Evolutionary conservation across 2,888 invertebrate genomes (phyloP), one percentile per base, ranked within the genome.

Genomic region (Nomada hirtipes): DNA sequence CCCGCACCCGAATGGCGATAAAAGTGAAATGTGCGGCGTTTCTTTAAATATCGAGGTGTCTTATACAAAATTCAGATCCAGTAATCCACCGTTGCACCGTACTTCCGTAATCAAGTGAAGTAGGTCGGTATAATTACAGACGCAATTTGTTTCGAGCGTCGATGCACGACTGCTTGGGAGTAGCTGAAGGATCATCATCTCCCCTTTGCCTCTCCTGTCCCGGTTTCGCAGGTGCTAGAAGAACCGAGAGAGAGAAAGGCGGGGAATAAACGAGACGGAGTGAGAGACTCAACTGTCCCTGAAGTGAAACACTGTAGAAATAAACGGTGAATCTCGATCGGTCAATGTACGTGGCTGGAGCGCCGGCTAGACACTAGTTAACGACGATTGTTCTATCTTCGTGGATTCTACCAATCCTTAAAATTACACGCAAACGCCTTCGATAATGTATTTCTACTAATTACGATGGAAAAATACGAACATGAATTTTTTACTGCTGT

Each of bases 91-190:
- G 59, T 71, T 55, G 61, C 70, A 53, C 50, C 55, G 70, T 72
- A 70, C 71, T 69, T 68, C 64, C 47, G 83, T 83, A 84, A 84
- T 84, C 84, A 83, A 76, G 84, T 73, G 75, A 84, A 81, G 84
- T 83, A 76, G 76, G 77, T 69, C 75, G 81, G 77, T 76, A 84
- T 84, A 84, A 83, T 84, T 84, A 70, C 84, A 83, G 77, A 65
- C 77, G 84, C 84, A 84, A 84, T 84, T 83, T 84, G 84, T 84
- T 84, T 83, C 84, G 72, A 76, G 84, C 84, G 72, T 84, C 83
- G 83, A 84, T 80, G 83, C 84, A 84, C 83, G 83, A 65, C 73
- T 83, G 79, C 76, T 71, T 70, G 79, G 69, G 72, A 79, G 79
- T 83, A 76, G 83, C 76, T 80, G 78, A 70, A 83, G 84, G 84